A percentile compares a stretch with the other conserved stretches of the same genome.
These are phyloP conservation scores for Arothron firmamentum DNA, from an alignment of 2,113 vertebrate genomes.

Conservation along the genomic window DNA sequence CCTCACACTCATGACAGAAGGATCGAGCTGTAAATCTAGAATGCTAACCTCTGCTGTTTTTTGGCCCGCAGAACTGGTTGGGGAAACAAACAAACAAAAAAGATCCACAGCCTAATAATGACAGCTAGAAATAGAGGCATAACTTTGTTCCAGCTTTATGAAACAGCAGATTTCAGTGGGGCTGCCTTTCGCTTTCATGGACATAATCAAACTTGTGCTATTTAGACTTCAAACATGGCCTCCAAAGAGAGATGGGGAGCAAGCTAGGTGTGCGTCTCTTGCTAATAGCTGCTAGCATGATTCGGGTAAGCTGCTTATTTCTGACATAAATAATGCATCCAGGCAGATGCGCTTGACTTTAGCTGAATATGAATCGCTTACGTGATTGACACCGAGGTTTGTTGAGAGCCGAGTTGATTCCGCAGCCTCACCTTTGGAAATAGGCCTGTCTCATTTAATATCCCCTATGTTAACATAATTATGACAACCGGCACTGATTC, in stretches of 20 bases:
- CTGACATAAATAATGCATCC: constrained; percentile 78
- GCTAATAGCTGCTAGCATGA: constrained; percentile 74
- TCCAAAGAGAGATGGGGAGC: constrained; percentile 60
- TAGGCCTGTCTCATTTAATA: constrained; percentile 72
- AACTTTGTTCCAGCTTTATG: constrained; percentile 67
- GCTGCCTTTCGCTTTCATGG: constrained; percentile 61
- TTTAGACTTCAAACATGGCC: constrained; percentile 76
- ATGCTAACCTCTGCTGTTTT: constrained; percentile 66
- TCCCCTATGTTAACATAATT: constrained; percentile 66
- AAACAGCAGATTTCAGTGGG: constrained; percentile 62
- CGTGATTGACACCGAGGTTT: constrained; percentile 72
- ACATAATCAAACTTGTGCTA: constrained; percentile 73
- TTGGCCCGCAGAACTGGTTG: constrained; percentile 58
- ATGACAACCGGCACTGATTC: constrained; percentile 71
- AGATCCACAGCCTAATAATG: constrained; percentile 66
- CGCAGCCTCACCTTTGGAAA: constrained; percentile 71
- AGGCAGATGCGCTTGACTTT: constrained; percentile 74
- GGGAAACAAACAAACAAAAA: constrained; percentile 17
- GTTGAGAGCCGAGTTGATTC: constrained; percentile 67
- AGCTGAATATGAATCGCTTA: constrained; percentile 66
- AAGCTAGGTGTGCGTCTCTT: constrained; percentile 71
- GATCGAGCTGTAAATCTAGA: constrained; percentile 63
- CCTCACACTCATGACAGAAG: constrained; percentile 61
- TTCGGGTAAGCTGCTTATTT: constrained; percentile 77
- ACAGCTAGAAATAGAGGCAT: constrained; percentile 69